These are phyloP conservation scores for Cheiracanthium punctorium DNA, from an alignment of 2,888 invertebrate genomes.

Conservation along the genomic window DNA sequence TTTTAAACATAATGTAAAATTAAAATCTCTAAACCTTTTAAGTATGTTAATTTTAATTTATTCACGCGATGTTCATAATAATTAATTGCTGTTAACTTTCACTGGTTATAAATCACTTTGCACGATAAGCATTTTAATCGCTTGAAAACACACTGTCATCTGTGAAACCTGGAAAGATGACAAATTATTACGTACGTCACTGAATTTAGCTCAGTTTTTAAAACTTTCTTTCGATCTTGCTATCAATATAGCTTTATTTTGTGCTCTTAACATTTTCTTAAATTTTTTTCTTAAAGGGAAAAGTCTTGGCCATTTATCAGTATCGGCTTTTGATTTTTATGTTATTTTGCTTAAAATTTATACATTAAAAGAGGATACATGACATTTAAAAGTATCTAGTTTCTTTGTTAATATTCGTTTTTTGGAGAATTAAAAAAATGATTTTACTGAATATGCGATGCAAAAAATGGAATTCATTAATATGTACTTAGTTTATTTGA, in stretches of 20 bases:
- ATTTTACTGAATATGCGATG: too few species aligned
- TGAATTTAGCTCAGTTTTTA: not conserved
- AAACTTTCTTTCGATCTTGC: not conserved
- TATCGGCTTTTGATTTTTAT: not conserved
- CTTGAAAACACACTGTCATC: slow-evolving; percentile 8
- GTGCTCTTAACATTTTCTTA: not conserved
- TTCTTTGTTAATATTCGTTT: too few species aligned
- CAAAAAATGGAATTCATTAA: too few species aligned
- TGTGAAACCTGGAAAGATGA: not conserved
- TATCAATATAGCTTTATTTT: not conserved
- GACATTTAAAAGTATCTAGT: too few species aligned
- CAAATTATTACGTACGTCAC: not conserved
- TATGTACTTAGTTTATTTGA: too few species aligned
- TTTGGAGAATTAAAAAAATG: too few species aligned
- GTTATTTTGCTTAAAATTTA: not conserved
- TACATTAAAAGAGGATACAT: too few species aligned
- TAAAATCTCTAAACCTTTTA: too few species aligned
- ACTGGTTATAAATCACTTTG: not conserved
- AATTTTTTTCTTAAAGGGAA: not conserved
- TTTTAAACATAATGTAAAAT: too few species aligned
- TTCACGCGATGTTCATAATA: too few species aligned
- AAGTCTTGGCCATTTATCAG: not conserved
- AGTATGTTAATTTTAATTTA: too few species aligned
- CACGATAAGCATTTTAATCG: slow-evolving; percentile 26
- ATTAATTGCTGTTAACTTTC: too few species aligned